Percentiles rank a stretch among this genome's conserved stretches.
phyloP scores from a whole-genome alignment of 2,888 invertebrate species.

The Drosophila prolongata region DNA sequence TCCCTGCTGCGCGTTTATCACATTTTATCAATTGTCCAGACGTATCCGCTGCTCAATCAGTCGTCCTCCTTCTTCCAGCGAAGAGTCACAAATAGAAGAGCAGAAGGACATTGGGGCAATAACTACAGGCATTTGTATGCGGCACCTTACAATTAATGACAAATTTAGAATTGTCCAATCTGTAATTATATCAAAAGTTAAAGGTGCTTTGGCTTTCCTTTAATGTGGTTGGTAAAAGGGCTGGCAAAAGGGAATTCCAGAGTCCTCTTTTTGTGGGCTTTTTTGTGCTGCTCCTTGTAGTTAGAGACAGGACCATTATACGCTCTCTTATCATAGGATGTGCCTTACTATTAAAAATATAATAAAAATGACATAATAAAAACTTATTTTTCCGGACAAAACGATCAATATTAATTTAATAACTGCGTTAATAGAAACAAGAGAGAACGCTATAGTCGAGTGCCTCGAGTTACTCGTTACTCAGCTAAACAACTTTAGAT shows the following conservation, averaged over 20 bases:
- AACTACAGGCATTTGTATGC: slow-evolving; percentile 51
- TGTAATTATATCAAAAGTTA: slow-evolving; percentile 76
- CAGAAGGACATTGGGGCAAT: slow-evolving; percentile 10
- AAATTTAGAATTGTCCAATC: slow-evolving; percentile 80
- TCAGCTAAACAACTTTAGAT: too few species aligned
- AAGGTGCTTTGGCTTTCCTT: background rate
- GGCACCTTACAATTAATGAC: slow-evolving; percentile 76
- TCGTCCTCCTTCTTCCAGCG: slow-evolving; percentile 26
- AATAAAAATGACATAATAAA: too few species aligned
- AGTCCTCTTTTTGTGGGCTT: too few species aligned
- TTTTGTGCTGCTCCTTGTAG: too few species aligned
- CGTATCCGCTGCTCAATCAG: slow-evolving; percentile 74
- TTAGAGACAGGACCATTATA: too few species aligned
- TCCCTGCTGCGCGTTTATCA: slow-evolving; percentile 62
- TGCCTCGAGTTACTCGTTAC: too few species aligned
- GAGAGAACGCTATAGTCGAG: too few species aligned
- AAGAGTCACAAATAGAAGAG: slow-evolving; percentile 12
- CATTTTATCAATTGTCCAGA: slow-evolving; percentile 78
- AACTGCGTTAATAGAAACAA: too few species aligned
- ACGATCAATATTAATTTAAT: too few species aligned
- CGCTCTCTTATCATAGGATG: too few species aligned
- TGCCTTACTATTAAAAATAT: too few species aligned
- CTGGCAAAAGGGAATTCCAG: background rate
- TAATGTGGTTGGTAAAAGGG: slow-evolving; percentile 7
- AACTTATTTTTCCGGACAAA: too few species aligned